Evolutionary conservation across 1,140 invertebrate genomes (phyloP), one percentile per base, ranked within the genome.

Genomic region (Drosophila truncata): DNA sequence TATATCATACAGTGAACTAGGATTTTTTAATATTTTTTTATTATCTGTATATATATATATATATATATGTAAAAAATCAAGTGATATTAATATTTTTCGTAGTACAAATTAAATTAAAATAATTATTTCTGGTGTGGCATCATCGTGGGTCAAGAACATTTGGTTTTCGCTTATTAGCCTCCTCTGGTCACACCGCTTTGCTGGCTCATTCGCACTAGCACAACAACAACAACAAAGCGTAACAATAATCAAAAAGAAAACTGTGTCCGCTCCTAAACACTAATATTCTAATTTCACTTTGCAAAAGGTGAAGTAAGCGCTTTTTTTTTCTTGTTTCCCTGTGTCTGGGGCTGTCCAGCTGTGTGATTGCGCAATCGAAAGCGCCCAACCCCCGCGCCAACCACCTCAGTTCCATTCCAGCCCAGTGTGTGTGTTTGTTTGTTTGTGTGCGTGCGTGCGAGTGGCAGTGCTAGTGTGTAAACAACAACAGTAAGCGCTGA

Each of bases 221-320:
- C 60, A 58, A 65, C 62, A 64, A 64, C 62, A 64, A 64, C 57
- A 65, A 65, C 62, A 65, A 65, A 62, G 61, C 50, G 61, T 39
- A 65, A 62, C 57, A 13, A 42, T n/a, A 35, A 41, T 31, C 37
- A 64, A 62, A 65, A 16, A 65, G 20, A 29, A 62, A 65, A 42
- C n/a, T 25, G 35, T 33, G 20, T 27, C 13, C 39, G 57, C 62
- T 31, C 7, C 58, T 14, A 42, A 62, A 65, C n/a, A 62, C 23
- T 18, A 62, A 42, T 62, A 33, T 44, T 65, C 29, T 39, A 65
- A 23, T 42, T 65, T 62, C 20, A 33, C 13, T 42, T 33, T 33
- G 14, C 57, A n/a, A 41, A 39, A n/a, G 27, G 16, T 23, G n/a
- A 62, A 65, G 27, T 42, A 29, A 39, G 37, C n/a, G 27, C 9